Conservation (phyloP, 2,797 vertebrate genomes). For the Ispidina picta region DNA sequence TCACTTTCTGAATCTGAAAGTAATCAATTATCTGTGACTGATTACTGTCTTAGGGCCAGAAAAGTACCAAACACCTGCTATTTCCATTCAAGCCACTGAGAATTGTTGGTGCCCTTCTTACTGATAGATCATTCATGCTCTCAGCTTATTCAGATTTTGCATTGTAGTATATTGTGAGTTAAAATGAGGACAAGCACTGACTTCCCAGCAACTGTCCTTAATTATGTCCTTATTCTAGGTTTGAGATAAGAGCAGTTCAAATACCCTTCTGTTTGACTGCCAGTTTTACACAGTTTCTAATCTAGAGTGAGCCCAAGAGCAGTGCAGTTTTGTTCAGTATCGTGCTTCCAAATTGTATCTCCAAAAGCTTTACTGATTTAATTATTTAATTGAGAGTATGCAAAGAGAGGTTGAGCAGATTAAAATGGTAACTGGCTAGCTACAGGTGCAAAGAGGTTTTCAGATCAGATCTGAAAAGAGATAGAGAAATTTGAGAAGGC, state of each 20-base stretch:
- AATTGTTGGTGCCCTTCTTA: constrained; percentile 21
- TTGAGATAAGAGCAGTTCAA: constrained; percentile 48
- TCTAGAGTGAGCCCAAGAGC: background rate
- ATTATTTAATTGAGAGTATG: background rate
- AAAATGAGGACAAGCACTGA: constrained; percentile 52
- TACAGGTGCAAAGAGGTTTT: background rate
- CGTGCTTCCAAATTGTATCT: background rate
- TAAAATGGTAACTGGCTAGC: background rate
- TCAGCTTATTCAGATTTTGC: constrained; percentile 44
- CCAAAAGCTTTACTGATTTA: constrained; percentile 27
- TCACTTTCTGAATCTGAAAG: constrained; percentile 50
- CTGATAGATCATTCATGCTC: constrained; percentile 8
- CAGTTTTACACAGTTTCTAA: constrained; percentile 23
- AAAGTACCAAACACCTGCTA: constrained; percentile 50
- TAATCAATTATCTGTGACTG: constrained; percentile 61
- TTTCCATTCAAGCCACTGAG: constrained; percentile 42
- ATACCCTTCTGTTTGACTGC: constrained; percentile 31
- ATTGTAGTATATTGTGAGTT: constrained; percentile 9
- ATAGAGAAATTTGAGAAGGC: constrained; percentile 11
- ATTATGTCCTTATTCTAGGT: constrained; percentile 23
- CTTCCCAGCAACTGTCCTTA: constrained; percentile 13
- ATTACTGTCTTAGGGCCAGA: constrained; percentile 40
- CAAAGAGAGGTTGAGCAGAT: background rate
- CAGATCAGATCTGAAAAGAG: constrained; percentile 11
- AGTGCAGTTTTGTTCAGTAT: constrained; percentile 2